Conservation (phyloP, 2,888 invertebrate species). For the Acleris laterana region DNA sequence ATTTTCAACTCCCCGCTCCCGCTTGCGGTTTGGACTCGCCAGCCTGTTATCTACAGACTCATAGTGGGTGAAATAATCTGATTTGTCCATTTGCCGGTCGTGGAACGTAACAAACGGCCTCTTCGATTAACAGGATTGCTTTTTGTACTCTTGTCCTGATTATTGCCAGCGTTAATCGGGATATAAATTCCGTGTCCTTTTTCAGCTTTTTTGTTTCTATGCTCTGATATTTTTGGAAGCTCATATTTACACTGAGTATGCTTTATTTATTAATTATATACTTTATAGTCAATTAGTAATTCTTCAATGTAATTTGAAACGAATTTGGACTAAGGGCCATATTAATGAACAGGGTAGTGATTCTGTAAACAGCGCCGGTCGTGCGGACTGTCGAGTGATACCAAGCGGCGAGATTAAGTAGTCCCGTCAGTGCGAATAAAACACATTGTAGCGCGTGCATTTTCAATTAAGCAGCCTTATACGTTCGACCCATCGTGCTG, state of each 20-base stretch:
- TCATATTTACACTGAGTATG: background rate
- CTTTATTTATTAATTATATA: too few relatives aligned
- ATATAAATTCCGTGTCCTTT: constrained; percentile 34
- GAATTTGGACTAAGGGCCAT: too few relatives aligned
- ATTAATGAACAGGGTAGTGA: too few relatives aligned
- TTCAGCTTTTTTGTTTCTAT: constrained; percentile 22
- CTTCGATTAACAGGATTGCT: constrained; percentile 81
- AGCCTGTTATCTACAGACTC: constrained; percentile 75
- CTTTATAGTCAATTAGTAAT: too few relatives aligned
- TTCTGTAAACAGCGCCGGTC: too few relatives aligned
- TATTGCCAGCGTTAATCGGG: constrained; percentile 49
- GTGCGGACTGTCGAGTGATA: too few relatives aligned
- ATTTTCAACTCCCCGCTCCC: constrained; percentile 1
- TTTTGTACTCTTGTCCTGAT: constrained; percentile 66
- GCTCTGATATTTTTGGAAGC: constrained; percentile 1
- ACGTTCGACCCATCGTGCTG: too few relatives aligned
- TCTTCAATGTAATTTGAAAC: too few relatives aligned
- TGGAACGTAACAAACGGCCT: constrained; percentile 69
- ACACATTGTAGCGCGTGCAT: too few relatives aligned
- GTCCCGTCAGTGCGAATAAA: too few relatives aligned
- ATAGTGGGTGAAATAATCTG: constrained; percentile 83
- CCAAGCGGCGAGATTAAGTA: too few relatives aligned
- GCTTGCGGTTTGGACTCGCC: constrained; percentile 40
- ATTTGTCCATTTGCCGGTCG: constrained; percentile 82
- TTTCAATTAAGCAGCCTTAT: too few relatives aligned